phyloP scores from a whole-genome alignment of 1,140 invertebrate species.

The Pogonomyrmex californicus region DNA sequence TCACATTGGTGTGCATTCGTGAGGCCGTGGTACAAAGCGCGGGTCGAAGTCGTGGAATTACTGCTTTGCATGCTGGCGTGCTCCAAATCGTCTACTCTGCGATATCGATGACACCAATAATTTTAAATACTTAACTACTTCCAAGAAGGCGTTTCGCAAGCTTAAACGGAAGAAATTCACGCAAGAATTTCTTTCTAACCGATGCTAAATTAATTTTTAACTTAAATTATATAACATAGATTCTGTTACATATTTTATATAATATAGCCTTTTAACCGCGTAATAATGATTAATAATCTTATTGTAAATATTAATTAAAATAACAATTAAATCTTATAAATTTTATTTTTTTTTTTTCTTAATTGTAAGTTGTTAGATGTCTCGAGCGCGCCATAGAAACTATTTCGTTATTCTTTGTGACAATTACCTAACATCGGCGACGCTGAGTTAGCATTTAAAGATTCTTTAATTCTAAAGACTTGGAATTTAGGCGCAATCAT shows the following conservation, averaged over 20 bases:
- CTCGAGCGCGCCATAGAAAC: not conserved
- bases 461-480: constrained; percentile 49
- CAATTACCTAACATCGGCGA: constrained; percentile 45
- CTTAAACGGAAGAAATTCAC: not conserved
- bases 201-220: not conserved
- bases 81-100: not conserved
- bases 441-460: not conserved
- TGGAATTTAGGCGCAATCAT: constrained; percentile 56
- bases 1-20: not conserved
- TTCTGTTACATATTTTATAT: not conserved
- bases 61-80: not conserved
- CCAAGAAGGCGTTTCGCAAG: not conserved
- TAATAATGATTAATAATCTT: not conserved
- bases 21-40: not conserved
- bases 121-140: not conserved
- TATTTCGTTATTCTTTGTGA: not conserved
- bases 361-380: not conserved
- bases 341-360: not conserved
- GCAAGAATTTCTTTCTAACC: not conserved
- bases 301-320: too few relatives aligned
- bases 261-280: not conserved
- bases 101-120: not conserved
- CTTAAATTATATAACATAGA: not conserved
- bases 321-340: too few relatives aligned
- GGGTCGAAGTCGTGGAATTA: constrained; percentile 7